Base-by-base conservation (phyloP, 2,797 vertebrate genomes). In the Diglossa cyanea region DNA sequence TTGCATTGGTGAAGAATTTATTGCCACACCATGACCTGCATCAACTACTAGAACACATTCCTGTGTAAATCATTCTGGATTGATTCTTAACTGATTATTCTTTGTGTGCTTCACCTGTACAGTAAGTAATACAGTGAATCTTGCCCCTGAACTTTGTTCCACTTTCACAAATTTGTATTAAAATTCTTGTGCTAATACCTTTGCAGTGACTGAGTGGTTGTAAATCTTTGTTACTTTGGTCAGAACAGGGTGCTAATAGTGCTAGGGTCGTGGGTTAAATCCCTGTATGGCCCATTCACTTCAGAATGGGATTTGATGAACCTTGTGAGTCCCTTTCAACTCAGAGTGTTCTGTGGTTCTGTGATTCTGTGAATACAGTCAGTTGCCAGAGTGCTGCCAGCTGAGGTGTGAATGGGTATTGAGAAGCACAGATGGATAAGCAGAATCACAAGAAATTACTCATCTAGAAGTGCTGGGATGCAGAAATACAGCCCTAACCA, bases 221-320 rank as follows among this genome's bases (percentile, higher is more conserved):
- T 21, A 26, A 55, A 55, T 77, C 40, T 23, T 33, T 0, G 0
- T 70, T 35, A 16, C 31, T 55, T 55, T 48, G 31, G 14, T 70
- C 21, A 55, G 21, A 55, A 31, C 31, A 23, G 5, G 48, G 8
- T 62, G 65, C 17, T 48, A 23, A 31, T 48, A 42, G 25, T 0
- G 0, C 9, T 26, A 31, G 7, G 21, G 42, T 31, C 0, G 0
- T 8, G 17, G 20, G 35, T 55, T 62, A 54, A 62, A 62, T 55
- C 48, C 20, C 12, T 26, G 33, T 5, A 13, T 15, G 33, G 17
- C 15, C 40, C 35, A 35, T 48, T 55, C 57, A 23, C 7, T 31
- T 23, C 51, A 40, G 48, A 35, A 10, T 1, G 40, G 48, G 17
- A 25, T 25, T 40, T 0, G 1, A 20, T 47, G 35, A 31, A 11